These are phyloP conservation scores for Aphelocoma californica DNA, from an alignment of 2,797 vertebrate species.

Conservation along the genomic window DNA sequence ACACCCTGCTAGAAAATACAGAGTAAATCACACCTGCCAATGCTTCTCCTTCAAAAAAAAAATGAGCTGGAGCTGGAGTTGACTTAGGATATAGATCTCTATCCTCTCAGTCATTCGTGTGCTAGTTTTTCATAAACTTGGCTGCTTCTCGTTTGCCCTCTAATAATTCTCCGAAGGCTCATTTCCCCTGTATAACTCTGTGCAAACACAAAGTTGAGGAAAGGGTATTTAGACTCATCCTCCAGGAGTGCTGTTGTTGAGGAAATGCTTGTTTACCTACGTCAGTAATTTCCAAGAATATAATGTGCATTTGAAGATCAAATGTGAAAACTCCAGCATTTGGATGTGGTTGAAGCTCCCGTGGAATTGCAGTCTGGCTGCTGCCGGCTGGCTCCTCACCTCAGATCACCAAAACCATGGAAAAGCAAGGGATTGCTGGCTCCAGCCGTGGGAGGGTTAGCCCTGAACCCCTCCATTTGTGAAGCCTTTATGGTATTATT, in stretches of 20 bases:
- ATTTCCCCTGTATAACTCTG: slow-evolving; percentile 72
- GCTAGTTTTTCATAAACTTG: slow-evolving; percentile 72
- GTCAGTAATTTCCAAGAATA: slow-evolving; percentile 68
- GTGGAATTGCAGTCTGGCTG: not conserved
- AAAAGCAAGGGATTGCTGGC: not conserved
- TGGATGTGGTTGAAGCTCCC: not conserved
- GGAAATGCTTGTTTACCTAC: slow-evolving; percentile 70
- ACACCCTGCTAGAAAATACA: slow-evolving; percentile 7
- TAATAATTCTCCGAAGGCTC: slow-evolving; percentile 60
- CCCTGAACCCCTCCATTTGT: not conserved
- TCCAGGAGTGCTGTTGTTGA: slow-evolving; percentile 61
- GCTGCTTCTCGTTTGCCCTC: slow-evolving; percentile 62
- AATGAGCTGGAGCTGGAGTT: slow-evolving; percentile 60
- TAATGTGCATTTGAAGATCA: slow-evolving; percentile 65
- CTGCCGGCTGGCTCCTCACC: not conserved
- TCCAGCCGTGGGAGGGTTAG: slow-evolving; percentile 24
- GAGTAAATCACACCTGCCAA: slow-evolving; percentile 50
- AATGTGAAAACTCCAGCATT: not conserved
- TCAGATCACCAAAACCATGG: not conserved
- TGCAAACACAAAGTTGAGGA: slow-evolving; percentile 74
- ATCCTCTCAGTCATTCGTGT: slow-evolving; percentile 63
- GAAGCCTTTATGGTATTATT: slow-evolving; percentile 54
- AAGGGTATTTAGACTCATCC: slow-evolving; percentile 61
- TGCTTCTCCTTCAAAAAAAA: slow-evolving; percentile 14
- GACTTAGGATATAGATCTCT: slow-evolving; percentile 69